These are phyloP conservation scores for Kryptopterus vitreolus DNA, from an alignment of 2,797 vertebrate genomes.

Conservation along the genomic window DNA sequence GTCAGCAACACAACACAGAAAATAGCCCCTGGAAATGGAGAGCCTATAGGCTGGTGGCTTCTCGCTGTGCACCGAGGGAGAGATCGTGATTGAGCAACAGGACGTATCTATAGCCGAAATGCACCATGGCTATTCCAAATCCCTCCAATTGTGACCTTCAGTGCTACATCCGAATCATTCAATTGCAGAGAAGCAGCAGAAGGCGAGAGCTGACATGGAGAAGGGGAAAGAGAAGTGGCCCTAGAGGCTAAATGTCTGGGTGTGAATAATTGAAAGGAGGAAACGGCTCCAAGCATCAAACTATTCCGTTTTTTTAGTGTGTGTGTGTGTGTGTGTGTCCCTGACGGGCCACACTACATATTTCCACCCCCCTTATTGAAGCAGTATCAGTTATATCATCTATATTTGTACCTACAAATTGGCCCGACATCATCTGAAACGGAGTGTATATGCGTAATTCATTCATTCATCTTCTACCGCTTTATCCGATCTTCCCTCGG, in stretches of 20 bases:
- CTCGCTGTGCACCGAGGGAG: conserved; percentile 3
- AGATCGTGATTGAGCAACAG: conserved; percentile 15
- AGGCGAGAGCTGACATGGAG: not conserved
- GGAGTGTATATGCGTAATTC: no score
- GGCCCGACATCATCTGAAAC: not conserved
- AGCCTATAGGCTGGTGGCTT: conserved; percentile 3
- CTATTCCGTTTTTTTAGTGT: no score
- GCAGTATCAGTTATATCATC: not conserved
- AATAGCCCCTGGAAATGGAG: conserved; percentile 11
- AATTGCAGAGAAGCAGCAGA: conserved; percentile 35
- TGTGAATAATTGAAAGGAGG: conserved; percentile 30
- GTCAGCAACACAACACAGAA: not conserved
- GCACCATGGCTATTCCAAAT: conserved; percentile 15
- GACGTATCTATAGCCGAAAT: conserved; percentile 8
- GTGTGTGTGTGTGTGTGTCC: no score
- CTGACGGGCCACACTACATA: conserved; percentile 12
- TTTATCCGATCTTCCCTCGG: no score
- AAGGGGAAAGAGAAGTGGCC: not conserved
- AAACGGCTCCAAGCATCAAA: conserved; percentile 25
- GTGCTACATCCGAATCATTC: conserved; percentile 16
- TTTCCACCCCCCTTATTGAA: not conserved
- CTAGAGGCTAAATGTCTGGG: conserved; percentile 32
- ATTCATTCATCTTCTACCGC: no score
- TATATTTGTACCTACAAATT: not conserved
- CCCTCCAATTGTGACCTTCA: conserved; percentile 32